Conservation (phyloP, 2,888 invertebrate species). For the Nomada hirtipes region DNA sequence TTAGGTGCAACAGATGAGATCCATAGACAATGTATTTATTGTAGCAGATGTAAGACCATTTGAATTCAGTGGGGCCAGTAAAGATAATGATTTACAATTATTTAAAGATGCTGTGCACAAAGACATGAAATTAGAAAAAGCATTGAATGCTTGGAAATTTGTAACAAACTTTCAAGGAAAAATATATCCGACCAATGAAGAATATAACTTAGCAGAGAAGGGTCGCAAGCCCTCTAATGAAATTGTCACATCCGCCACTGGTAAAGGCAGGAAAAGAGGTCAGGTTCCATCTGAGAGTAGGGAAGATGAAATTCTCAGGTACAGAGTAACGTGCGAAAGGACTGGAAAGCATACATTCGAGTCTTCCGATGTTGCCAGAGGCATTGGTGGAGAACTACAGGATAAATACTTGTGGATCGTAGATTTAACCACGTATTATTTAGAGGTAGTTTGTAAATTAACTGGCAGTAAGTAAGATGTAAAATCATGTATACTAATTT, state of each 20-base stretch:
- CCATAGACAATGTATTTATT: slow-evolving; percentile 77
- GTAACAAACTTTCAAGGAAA: slow-evolving; percentile 72
- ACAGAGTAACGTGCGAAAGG: slow-evolving; percentile 86
- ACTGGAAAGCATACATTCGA: slow-evolving; percentile 86
- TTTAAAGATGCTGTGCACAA: slow-evolving; percentile 61
- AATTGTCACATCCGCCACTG: not conserved
- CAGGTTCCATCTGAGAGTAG: slow-evolving; percentile 68
- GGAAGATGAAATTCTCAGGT: slow-evolving; percentile 80
- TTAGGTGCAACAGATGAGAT: slow-evolving; percentile 75
- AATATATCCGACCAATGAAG: slow-evolving; percentile 72
- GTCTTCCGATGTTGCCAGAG: slow-evolving; percentile 86
- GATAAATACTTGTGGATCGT: slow-evolving; percentile 87
- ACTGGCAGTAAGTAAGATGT: slow-evolving; percentile 74
- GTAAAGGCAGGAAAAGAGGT: slow-evolving; percentile 72
- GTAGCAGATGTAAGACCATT: slow-evolving; percentile 70
- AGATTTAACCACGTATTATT: slow-evolving; percentile 85
- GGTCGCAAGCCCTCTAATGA: slow-evolving; percentile 32
- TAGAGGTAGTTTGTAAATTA: slow-evolving; percentile 85
- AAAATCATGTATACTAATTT: not conserved
- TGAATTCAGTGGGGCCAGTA: slow-evolving; percentile 56
- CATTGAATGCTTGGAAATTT: slow-evolving; percentile 73
- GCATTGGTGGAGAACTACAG: slow-evolving; percentile 86
- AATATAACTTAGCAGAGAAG: slow-evolving; percentile 63
- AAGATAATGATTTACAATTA: slow-evolving; percentile 66
- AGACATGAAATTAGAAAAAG: slow-evolving; percentile 67